Conservation (phyloP, 2,797 vertebrate species). For the Anguilla pacifica region DNA sequence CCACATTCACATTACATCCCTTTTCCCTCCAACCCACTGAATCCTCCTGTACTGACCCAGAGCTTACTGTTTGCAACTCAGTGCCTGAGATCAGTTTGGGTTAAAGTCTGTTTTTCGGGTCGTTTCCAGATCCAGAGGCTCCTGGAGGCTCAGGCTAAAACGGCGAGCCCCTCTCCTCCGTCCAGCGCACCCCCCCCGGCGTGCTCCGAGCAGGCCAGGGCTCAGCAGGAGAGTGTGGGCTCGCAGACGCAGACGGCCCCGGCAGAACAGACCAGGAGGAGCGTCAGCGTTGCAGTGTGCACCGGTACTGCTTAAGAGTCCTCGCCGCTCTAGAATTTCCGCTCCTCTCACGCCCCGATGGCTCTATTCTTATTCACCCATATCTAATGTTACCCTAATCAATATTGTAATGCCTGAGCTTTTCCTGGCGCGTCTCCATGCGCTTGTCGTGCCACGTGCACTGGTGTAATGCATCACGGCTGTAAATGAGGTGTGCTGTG, state of each 20-base stretch:
- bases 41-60: background rate
- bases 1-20: background rate
- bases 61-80: background rate
- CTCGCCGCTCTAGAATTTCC: background rate
- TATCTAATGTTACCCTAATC: background rate
- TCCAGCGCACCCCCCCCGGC: conserved; percentile 34
- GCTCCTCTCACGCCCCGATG: background rate
- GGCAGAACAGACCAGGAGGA: conserved; percentile 51
- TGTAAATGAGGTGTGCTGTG: background rate
- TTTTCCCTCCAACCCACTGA: background rate
- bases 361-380: background rate
- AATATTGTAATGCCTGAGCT: background rate
- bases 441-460: background rate
- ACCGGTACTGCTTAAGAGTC: conserved; percentile 77
- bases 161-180: conserved; percentile 38
- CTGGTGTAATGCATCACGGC: background rate
- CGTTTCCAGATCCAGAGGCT: conserved; percentile 86
- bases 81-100: background rate
- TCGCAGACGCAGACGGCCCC: conserved; percentile 60
- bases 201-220: conserved; percentile 27
- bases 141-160: conserved; percentile 80
- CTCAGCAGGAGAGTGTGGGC: conserved; percentile 57
- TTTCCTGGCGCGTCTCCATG: background rate
- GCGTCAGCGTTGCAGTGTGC: conserved; percentile 86
- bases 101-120: background rate